phyloP scores from a whole-genome alignment of 2,797 vertebrate genomes.

The Xenentodon cancila region DNA sequence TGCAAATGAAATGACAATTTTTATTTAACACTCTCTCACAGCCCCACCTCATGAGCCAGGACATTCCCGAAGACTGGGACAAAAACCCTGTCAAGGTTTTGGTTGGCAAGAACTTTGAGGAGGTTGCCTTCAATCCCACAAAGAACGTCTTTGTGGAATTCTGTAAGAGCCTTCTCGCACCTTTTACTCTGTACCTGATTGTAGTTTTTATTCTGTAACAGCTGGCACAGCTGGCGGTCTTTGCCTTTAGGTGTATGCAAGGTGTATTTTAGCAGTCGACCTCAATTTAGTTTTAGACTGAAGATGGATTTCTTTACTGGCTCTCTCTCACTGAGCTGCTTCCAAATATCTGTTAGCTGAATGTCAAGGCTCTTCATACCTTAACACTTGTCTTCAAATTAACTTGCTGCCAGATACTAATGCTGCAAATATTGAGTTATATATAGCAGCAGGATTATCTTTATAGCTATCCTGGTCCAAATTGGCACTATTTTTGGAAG shows the following conservation, averaged over 20 bases:
- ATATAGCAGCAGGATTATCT: constrained; percentile 46
- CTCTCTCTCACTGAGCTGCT: constrained; percentile 8
- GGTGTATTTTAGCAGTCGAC: constrained; percentile 10
- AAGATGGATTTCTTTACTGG: too few species aligned
- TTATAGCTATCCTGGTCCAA: constrained; percentile 12
- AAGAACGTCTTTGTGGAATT: constrained; percentile 98
- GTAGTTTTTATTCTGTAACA: too few species aligned
- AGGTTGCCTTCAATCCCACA: constrained; percentile 88
- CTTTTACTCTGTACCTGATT: neutral
- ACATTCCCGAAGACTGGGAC: constrained; percentile 96
- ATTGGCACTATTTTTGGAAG: constrained; percentile 42
- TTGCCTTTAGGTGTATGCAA: neutral
- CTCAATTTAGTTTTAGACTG: neutral
- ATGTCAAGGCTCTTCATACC: neutral
- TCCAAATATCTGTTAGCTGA: constrained; percentile 30
- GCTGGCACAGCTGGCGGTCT: neutral
- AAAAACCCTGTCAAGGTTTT: constrained; percentile 91
- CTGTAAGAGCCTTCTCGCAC: constrained; percentile 83
- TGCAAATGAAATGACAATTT: too few species aligned
- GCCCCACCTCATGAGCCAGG: constrained; percentile 99
- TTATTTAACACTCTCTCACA: constrained; percentile 50
- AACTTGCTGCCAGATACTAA: constrained; percentile 35
- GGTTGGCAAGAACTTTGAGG: constrained; percentile 97
- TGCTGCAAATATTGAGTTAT: constrained; percentile 36
- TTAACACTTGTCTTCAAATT: constrained; percentile 9